Evolutionary conservation across 2,113 vertebrate genomes (phyloP), one percentile per base, ranked within the genome.

Genomic region (Peucedramus taeniatus): DNA sequence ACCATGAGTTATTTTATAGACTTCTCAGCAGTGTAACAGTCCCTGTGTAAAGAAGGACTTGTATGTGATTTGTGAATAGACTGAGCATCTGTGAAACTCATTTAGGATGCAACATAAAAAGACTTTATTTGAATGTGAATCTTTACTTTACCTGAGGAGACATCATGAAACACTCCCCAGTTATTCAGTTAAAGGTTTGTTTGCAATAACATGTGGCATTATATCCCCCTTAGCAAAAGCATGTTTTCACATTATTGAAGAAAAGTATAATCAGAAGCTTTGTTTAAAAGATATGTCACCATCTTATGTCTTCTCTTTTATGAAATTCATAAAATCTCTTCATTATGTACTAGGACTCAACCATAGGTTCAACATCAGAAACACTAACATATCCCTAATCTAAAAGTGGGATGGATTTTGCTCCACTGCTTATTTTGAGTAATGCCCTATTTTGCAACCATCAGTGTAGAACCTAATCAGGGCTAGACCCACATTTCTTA

Each of bases 81-180:
- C 13, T 70, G 30, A 87, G 33, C 53, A 85, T 63, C 61, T 65
- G 31, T 90, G 75, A 87, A 89, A 74, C 64, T 65, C 83, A 59
- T 77, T 91, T 59, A 77, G 60, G 23, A 45, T 65, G 30, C 16
- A 69, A 6, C 31, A 77, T 81, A n/a, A 83, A 80, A 66, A 65
- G 45, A 12, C 54, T 92, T 59, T 68, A 66, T 80, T 96, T 84
- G 87, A 96, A 76, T 81, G 24, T 83, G 57, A 89, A 45, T 79
- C 68, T 90, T 97, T 90, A 47, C 70, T 54, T 66, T 42, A 79
- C 33, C 56, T 89, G 75, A 89, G 79, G 88, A 95, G 80, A 93
- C 90, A 69, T 93, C 93, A 93, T 85, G 26, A 92, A 95, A 93
- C 31, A 47, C 56, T 87, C 77, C 91, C 14, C 20, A 71, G 69